phyloP scores from a whole-genome alignment of 2,888 invertebrate genomes.

The Thumatha senex region DNA sequence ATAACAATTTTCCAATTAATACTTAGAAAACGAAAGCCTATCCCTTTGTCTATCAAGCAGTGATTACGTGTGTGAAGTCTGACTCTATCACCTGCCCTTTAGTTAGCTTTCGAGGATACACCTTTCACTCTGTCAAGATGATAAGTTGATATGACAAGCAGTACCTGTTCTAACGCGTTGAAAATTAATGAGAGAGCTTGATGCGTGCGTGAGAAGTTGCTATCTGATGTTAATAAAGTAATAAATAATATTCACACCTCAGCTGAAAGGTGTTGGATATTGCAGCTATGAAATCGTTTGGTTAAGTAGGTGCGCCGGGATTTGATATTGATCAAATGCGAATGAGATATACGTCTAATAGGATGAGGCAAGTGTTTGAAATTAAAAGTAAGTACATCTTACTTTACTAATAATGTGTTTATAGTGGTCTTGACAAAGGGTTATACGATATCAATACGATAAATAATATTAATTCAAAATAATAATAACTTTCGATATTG shows the following conservation, averaged over 20 bases:
- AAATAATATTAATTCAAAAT: too few relatives aligned
- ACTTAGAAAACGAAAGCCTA: conserved; percentile 22
- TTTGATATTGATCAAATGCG: neutral
- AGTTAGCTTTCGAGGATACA: conserved; percentile 26
- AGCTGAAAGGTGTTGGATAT: conserved; percentile 3
- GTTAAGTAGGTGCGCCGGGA: conserved; percentile 1
- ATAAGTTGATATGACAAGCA: conserved; percentile 27
- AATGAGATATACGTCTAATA: neutral
- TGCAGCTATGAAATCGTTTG: neutral
- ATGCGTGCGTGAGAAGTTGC: neutral
- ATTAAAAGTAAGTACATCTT: too few relatives aligned
- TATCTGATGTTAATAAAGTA: neutral
- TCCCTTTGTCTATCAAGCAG: conserved; percentile 15
- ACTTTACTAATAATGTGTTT: too few relatives aligned
- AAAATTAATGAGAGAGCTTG: conserved; percentile 21
- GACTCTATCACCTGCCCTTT: conserved; percentile 27
- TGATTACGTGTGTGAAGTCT: conserved; percentile 14
- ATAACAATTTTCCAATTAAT: neutral
- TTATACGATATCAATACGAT: too few relatives aligned
- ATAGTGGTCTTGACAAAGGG: too few relatives aligned
- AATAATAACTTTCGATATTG: too few relatives aligned
- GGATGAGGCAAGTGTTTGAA: neutral
- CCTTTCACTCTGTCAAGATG: conserved; percentile 33
- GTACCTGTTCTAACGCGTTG: conserved; percentile 21
- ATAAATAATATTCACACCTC: conserved; percentile 1